phyloP scores from a whole-genome alignment of 2,113 vertebrate species.

The Aegithalos caudatus region DNA sequence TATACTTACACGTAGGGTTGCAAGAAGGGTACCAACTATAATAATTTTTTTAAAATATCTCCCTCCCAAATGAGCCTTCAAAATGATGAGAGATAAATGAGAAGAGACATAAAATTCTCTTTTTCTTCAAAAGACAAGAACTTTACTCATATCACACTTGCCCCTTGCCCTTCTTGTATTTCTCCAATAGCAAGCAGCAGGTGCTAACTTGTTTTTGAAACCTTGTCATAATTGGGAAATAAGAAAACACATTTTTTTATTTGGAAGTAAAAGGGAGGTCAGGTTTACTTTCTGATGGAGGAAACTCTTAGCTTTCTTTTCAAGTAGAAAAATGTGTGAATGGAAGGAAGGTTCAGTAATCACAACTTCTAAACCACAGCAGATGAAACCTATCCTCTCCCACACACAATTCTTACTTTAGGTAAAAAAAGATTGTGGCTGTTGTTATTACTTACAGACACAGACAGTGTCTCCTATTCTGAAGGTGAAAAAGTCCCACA shows the following conservation, averaged over 20 bases:
- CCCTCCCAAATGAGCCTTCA: background rate
- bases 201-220: background rate
- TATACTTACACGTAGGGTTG: accelerated
- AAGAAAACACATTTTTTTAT: background rate
- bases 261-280: background rate
- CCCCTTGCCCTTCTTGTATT: background rate
- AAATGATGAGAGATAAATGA: background rate
- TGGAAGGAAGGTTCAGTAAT: background rate
- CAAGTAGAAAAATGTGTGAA: background rate
- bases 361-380: background rate
- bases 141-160: background rate
- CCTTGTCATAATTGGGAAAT: background rate
- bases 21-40: background rate
- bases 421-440: background rate
- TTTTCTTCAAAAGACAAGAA: background rate
- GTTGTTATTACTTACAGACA: background rate
- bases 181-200: background rate
- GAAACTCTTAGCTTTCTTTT: background rate
- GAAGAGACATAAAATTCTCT: background rate
- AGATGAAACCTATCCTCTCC: background rate
- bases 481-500: background rate
- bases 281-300: background rate
- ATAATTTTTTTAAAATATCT: background rate
- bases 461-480: background rate
- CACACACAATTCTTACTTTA: background rate